These are phyloP conservation scores for Noctua janthe DNA, from an alignment of 2,888 invertebrate genomes.

Conservation along the genomic window DNA sequence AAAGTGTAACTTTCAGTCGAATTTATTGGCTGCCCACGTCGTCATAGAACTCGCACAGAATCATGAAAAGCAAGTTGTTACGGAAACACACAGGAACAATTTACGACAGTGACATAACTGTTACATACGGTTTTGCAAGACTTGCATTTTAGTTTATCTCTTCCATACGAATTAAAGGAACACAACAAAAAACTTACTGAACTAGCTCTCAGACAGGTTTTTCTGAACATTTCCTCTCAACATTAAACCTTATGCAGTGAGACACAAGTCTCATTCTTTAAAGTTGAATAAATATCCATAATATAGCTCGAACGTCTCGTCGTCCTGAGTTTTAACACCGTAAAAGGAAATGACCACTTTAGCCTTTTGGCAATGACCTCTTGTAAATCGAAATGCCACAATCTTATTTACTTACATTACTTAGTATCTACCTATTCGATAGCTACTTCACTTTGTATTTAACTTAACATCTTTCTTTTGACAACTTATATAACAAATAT, in stretches of 20 bases:
- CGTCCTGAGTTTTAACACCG: constrained; percentile 84
- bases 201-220: constrained; percentile 84
- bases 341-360: constrained; percentile 87
- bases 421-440: background rate
- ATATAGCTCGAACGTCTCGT: constrained; percentile 75
- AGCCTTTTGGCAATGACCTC: constrained; percentile 89
- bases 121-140: constrained; percentile 56
- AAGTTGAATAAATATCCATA: constrained; percentile 72
- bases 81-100: constrained; percentile 32
- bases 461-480: constrained; percentile 30
- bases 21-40: constrained; percentile 14
- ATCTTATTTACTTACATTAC: constrained; percentile 57
- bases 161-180: constrained; percentile 72
- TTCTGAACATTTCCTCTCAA: constrained; percentile 69
- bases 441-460: constrained; percentile 33
- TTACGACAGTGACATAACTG: constrained; percentile 39
- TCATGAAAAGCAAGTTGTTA: constrained; percentile 37
- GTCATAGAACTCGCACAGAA: constrained; percentile 25
- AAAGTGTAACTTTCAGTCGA: background rate
- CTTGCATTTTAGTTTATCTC: constrained; percentile 64
- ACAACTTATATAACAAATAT: constrained; percentile 46
- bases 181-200: constrained; percentile 75
- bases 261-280: constrained; percentile 79
- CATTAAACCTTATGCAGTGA: constrained; percentile 80
- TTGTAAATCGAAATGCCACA: constrained; percentile 79